Evolutionary conservation across 2,888 invertebrate genomes (phyloP).

Genomic region (Luffia ferchaultella): DNA sequence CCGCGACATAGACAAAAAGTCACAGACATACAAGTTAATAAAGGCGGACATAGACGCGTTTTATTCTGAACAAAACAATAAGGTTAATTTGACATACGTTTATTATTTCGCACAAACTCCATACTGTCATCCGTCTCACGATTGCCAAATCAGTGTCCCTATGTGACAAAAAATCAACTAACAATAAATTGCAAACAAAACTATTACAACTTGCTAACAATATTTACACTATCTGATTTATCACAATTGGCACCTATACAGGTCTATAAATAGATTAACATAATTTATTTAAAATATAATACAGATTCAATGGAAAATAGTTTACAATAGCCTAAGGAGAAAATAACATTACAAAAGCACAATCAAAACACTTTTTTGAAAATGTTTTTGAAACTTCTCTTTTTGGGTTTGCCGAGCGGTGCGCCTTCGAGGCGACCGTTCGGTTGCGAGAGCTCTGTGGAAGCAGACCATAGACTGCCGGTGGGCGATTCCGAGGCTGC

Average conservation of each 20-base stretch:
- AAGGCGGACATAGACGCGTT: too few species aligned
- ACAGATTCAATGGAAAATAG: background rate
- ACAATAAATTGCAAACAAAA: conserved; percentile 25
- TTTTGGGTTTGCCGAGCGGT: conserved; percentile 62
- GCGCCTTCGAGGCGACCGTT: conserved; percentile 38
- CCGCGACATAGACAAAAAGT: too few species aligned
- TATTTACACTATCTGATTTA: conserved; percentile 39
- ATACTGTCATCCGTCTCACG: conserved; percentile 22
- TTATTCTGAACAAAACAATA: background rate
- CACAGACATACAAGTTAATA: too few species aligned
- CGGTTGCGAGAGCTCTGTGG: conserved; percentile 45
- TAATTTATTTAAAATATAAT: background rate
- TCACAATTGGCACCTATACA: conserved; percentile 63
- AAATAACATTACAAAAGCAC: background rate
- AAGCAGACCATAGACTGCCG: conserved; percentile 54
- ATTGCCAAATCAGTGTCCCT: conserved; percentile 28
- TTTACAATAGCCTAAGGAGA: background rate
- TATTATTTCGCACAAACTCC: background rate
- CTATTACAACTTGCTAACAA: background rate
- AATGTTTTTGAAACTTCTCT: conserved; percentile 76
- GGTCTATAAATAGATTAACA: conserved; percentile 40
- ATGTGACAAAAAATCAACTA: conserved; percentile 20
- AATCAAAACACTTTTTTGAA: conserved; percentile 81
- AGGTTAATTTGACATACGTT: background rate
- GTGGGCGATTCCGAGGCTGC: conserved; percentile 52